Evolutionary conservation across 2,797 vertebrate species (phyloP).

Genomic region (Lithobates sylvaticus): DNA sequence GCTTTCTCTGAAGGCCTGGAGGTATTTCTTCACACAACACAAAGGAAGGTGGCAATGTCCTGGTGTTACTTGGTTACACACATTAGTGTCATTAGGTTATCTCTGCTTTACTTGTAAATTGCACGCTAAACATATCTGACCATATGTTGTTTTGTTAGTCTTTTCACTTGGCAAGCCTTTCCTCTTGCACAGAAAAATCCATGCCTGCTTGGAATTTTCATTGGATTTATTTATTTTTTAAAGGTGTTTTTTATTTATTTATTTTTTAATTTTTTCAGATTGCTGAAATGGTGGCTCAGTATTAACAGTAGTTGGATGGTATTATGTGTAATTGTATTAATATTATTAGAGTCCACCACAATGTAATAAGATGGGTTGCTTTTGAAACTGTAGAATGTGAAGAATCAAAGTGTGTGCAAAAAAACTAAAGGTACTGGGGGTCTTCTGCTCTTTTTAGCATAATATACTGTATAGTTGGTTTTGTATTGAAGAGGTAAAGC

Average conservation of each 20-base stretch:
- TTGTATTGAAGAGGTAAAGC: no score
- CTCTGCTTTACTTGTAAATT: neutral
- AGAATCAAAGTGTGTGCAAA: no score
- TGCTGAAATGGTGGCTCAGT: neutral
- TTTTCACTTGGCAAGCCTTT: neutral
- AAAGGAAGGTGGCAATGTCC: neutral
- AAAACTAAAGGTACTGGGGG: no score
- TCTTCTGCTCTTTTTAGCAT: neutral
- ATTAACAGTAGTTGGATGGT: neutral
- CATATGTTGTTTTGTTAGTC: neutral
- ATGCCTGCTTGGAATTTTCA: neutral
- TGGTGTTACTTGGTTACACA: neutral
- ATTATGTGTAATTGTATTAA: neutral
- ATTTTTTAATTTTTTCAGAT: neutral
- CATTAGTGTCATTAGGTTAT: slow-evolving; percentile 22
- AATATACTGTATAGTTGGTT: no score
- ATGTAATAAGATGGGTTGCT: neutral
- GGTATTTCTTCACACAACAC: neutral
- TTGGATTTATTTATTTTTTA: neutral
- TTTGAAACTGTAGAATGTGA: neutral
- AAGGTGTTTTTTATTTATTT: no score
- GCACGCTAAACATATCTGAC: neutral
- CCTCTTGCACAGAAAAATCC: neutral
- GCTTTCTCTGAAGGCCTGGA: neutral
- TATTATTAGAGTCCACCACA: neutral